These are phyloP conservation scores for Reticulitermes lucifugus DNA, from an alignment of 2,888 invertebrate genomes.

Conservation along the genomic window DNA sequence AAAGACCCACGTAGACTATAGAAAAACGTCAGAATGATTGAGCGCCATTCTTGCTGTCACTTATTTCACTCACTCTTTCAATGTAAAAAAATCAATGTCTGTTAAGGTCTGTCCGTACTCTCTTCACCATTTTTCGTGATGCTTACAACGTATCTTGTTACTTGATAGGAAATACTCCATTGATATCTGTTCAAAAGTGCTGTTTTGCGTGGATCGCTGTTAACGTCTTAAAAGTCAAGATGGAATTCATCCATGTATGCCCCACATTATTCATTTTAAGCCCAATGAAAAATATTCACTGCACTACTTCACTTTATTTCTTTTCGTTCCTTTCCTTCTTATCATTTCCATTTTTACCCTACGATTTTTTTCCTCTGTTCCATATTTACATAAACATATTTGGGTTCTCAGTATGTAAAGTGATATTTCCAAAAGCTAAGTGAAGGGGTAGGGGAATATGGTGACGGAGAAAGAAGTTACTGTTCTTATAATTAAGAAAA, in stretches of 20 bases:
- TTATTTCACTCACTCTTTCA: background rate
- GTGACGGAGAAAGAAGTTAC: background rate
- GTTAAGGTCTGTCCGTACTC: background rate
- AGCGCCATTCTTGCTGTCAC: slow-evolving; percentile 12
- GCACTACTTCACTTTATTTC: background rate
- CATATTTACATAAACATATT: slow-evolving; percentile 19
- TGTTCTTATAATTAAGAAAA: slow-evolving; percentile 19
- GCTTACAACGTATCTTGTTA: background rate
- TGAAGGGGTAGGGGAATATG: background rate
- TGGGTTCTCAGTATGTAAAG: background rate
- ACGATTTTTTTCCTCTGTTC: background rate
- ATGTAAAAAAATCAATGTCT: slow-evolving; percentile 16
- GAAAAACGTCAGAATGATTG: slow-evolving; percentile 14
- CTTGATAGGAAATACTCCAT: background rate
- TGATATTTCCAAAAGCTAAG: background rate
- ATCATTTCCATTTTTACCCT: background rate
- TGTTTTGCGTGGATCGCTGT: background rate
- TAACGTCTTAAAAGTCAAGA: background rate
- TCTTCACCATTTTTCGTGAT: background rate
- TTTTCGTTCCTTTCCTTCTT: background rate
- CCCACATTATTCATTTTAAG: background rate
- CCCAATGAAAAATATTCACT: background rate
- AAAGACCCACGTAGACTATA: background rate
- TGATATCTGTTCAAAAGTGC: background rate
- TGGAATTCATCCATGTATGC: background rate